phyloP scores from a whole-genome alignment of 1,140 invertebrate genomes.

The Drosophila baimaii region DNA sequence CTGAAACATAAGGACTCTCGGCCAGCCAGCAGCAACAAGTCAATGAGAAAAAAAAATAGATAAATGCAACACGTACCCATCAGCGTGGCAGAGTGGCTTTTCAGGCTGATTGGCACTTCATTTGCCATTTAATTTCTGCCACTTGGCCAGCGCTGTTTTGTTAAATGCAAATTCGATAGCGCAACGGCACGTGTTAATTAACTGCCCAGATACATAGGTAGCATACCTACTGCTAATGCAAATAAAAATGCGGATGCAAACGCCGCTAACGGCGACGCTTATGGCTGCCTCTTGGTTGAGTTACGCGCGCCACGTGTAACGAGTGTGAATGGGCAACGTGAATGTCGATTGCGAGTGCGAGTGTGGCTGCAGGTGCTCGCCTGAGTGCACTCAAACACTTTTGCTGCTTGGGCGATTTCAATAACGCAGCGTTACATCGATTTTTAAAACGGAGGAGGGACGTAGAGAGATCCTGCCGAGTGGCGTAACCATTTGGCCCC shows the following conservation, averaged over 20 bases:
- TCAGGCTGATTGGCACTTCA: slow-evolving; percentile 65
- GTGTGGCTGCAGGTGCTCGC: slow-evolving; percentile 45
- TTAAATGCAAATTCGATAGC: slow-evolving; percentile 42
- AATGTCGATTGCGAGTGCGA: slow-evolving; percentile 5
- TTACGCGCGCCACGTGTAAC: slow-evolving; percentile 40
- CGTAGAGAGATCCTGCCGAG: slow-evolving; percentile 30
- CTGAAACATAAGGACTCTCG: slow-evolving; percentile 7
- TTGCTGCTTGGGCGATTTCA: slow-evolving; percentile 73
- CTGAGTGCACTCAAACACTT: slow-evolving; percentile 78
- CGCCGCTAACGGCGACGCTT: slow-evolving; percentile 24
- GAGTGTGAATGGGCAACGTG: slow-evolving; percentile 17
- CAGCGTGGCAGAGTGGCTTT: slow-evolving; percentile 17
- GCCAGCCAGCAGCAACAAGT: slow-evolving; percentile 26
- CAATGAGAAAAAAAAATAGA: slow-evolving; percentile 29
- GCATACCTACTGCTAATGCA: slow-evolving; percentile 47
- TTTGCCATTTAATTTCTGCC: slow-evolving; percentile 46
- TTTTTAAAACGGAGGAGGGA: slow-evolving; percentile 1
- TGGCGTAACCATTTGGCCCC: slow-evolving; percentile 48
- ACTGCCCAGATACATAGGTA: slow-evolving; percentile 17
- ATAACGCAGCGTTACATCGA: slow-evolving; percentile 64
- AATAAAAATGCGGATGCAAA: slow-evolving; percentile 49
- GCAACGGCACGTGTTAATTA: slow-evolving; percentile 29
- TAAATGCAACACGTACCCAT: slow-evolving; percentile 30
- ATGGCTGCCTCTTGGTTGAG: slow-evolving; percentile 37
- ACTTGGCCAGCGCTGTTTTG: slow-evolving; percentile 22